Percentiles rank a stretch among this genome's conserved stretches.
phyloP scores from a whole-genome alignment of 2,797 vertebrate genomes.

The Pantherophis alleghaniensis region DNA sequence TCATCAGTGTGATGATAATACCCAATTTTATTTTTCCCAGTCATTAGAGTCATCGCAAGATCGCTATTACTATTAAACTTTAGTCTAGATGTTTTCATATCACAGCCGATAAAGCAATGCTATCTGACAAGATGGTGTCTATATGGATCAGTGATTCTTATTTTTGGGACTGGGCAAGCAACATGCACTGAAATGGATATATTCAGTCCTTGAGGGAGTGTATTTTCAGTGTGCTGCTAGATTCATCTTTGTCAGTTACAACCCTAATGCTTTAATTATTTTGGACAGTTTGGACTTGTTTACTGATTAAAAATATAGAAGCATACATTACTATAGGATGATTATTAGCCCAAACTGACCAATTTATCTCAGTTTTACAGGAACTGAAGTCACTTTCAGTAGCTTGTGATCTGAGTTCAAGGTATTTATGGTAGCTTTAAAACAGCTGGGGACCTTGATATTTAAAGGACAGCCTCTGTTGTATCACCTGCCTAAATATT shows the following conservation, averaged over 20 bases:
- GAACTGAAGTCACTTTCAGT: background rate
- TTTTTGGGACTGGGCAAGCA: background rate
- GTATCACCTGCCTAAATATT: background rate
- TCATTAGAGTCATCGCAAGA: background rate
- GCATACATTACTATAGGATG: background rate
- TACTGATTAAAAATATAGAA: background rate
- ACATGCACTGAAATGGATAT: background rate
- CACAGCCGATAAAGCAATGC: background rate
- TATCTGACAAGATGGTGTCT: background rate
- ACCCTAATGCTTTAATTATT: background rate
- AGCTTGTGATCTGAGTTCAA: background rate
- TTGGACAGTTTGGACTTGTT: background rate
- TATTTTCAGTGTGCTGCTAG: background rate
- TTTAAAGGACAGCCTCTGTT: background rate
- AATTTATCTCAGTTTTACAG: background rate
- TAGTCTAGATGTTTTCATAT: background rate
- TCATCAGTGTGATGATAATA: background rate
- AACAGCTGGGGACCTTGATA: slow-evolving; percentile 3
- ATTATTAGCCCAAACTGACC: background rate
- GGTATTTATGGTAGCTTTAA: background rate
- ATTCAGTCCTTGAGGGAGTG: background rate
- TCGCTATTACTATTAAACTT: background rate
- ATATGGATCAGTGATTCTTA: background rate
- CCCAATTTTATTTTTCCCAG: background rate
- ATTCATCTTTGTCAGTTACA: background rate